Conservation (phyloP, 1,140 invertebrate genomes). For the Leptinotarsa lineolata region DNA sequence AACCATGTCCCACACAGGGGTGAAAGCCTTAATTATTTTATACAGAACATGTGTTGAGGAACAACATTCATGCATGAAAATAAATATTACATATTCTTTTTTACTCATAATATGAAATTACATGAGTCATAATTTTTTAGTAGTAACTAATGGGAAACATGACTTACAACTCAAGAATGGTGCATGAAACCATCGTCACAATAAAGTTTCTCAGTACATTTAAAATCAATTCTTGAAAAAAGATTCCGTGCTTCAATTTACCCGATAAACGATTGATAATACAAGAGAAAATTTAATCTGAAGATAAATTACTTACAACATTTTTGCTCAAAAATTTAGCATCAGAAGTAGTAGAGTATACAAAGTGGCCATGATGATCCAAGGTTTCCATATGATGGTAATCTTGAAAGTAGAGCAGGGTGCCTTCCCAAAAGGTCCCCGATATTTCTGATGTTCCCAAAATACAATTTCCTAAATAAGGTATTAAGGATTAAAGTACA, state of each 20-base stretch:
- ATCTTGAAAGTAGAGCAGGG: conserved; percentile 39
- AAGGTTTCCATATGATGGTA: conserved; percentile 30
- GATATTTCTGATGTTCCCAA: conserved; percentile 41
- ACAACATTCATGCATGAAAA: too few relatives aligned
- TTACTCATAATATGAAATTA: too few relatives aligned
- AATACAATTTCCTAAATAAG: conserved; percentile 40
- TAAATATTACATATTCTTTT: too few relatives aligned
- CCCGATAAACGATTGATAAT: neutral
- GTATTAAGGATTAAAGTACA: neutral
- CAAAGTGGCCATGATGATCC: conserved; percentile 36
- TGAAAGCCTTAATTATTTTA: too few relatives aligned
- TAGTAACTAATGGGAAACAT: too few relatives aligned
- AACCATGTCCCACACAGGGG: too few relatives aligned
- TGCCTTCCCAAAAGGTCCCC: conserved; percentile 46
- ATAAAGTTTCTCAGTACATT: too few relatives aligned
- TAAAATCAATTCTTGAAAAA: neutral
- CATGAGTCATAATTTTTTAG: too few relatives aligned
- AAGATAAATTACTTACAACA: conserved; percentile 31
- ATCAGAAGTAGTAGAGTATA: conserved; percentile 40
- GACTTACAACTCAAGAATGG: too few relatives aligned
- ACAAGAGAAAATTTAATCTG: neutral
- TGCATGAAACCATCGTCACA: too few relatives aligned
- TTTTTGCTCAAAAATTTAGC: conserved; percentile 43
- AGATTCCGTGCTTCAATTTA: neutral
- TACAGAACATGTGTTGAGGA: too few relatives aligned